Evolutionary conservation across 2,797 vertebrate species (phyloP), one percentile per base, ranked within the genome.

Genomic region (Diplodus puntazzo): DNA sequence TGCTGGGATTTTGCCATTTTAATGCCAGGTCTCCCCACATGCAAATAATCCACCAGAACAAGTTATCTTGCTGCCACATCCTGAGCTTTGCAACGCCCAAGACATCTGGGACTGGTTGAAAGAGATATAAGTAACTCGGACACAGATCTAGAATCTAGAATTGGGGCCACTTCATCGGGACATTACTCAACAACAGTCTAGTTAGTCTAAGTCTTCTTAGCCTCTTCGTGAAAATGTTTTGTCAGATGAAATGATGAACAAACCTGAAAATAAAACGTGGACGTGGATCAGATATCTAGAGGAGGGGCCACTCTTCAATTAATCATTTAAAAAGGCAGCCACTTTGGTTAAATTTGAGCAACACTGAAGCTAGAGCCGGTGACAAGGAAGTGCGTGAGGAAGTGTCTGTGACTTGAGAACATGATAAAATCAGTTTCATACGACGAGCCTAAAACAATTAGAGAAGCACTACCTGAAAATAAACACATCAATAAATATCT

Each of bases 371-470:
- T 25, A 46, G 39, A 21, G 9, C 7, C 49, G 18, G 34, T 1
- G 55, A 63, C 25, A 45, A 39, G 2, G 13, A 42, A 8, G 8
- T 59, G 27, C 8, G 34, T 39, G 34, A 39, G 5, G 34, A 39
- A 10, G 34, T 10, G 34, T 39, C 5, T 39, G 34, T 39, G 34
- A 39, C 34, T 39, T 30, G 9, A 10, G 4, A 55, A 30, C 34
- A 39, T 11, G 10, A 54, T 23, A n/a, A 11, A 53, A 53, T 23
- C 7, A 16, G 8, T 30, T 68, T 69, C 23, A 69, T 3, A 14
- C n/a, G 42, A 73, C n/a, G 45, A 55, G 17, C 5, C 27, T 39
- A 3, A 60, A 64, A 60, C n/a, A 60, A 58, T 59, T 45, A 59
- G 1, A 57, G n/a, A 5, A 11, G 39, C 14, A 63, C 42, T 12